These are phyloP conservation scores for Tridacna gigas DNA, from an alignment of 2,888 invertebrate genomes.

Conservation along the genomic window DNA sequence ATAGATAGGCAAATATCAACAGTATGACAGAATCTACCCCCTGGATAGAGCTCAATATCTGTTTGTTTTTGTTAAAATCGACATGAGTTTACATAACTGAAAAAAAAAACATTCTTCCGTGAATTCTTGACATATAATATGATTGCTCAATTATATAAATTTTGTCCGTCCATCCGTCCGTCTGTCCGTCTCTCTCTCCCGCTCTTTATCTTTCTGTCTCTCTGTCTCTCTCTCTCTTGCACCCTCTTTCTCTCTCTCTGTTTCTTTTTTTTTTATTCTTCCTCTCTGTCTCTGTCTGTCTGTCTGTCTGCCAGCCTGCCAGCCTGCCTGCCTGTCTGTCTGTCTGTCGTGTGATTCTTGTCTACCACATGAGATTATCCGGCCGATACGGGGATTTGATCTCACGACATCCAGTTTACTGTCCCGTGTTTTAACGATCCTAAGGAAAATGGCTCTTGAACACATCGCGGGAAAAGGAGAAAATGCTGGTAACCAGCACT, in stretches of 20 bases:
- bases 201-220: background rate
- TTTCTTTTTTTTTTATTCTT: background rate
- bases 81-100: slow-evolving; percentile 11
- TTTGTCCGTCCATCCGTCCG: background rate
- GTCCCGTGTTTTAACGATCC: too few species aligned
- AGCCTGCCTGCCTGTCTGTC: too few species aligned
- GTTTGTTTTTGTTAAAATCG: slow-evolving; percentile 22
- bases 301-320: too few species aligned
- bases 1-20: slow-evolving; percentile 21
- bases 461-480: too few species aligned
- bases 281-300: background rate
- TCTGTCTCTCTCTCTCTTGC: background rate
- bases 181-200: background rate
- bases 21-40: slow-evolving; percentile 24
- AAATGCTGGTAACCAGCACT: too few species aligned
- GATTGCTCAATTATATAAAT: too few species aligned
- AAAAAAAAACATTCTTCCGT: background rate
- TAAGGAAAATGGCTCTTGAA: too few species aligned
- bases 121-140: too few species aligned
- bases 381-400: too few species aligned
- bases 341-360: too few species aligned
- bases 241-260: background rate
- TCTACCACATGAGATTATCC: too few species aligned
- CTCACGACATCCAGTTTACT: too few species aligned
- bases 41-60: slow-evolving; percentile 13